These are phyloP conservation scores for Cecidostiba fungosa DNA, from an alignment of 2,888 invertebrate species.

Conservation along the genomic window DNA sequence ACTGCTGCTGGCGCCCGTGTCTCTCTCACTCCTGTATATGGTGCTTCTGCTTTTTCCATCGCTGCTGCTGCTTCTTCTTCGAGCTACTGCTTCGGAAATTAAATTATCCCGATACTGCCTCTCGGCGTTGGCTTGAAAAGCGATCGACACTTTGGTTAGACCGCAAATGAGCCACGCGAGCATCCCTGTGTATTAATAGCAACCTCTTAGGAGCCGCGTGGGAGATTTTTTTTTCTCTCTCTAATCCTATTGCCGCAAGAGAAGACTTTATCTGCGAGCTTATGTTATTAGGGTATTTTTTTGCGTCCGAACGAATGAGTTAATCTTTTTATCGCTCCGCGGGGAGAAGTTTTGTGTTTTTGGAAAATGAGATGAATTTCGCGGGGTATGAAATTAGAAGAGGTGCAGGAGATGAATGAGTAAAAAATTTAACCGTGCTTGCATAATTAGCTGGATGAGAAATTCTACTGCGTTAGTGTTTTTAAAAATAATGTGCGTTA, in stretches of 20 bases:
- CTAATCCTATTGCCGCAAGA: not conserved
- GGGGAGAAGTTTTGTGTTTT: not conserved
- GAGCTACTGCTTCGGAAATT: slow-evolving; percentile 57
- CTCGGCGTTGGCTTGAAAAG: slow-evolving; percentile 12
- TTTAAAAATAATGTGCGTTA: no score
- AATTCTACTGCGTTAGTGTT: no score
- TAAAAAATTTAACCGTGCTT: no score
- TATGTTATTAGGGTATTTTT: no score
- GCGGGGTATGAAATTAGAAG: not conserved
- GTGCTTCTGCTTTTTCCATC: slow-evolving; percentile 34
- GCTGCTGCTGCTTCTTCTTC: slow-evolving; percentile 28
- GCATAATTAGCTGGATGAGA: no score
- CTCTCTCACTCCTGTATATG: no score
- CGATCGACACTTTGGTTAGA: slow-evolving; percentile 35
- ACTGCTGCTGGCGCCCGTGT: slow-evolving; percentile 3
- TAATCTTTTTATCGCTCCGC: not conserved
- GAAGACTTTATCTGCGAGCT: not conserved
- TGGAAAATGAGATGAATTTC: not conserved
- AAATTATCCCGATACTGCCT: slow-evolving; percentile 48
- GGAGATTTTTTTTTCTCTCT: not conserved
- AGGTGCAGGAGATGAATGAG: not conserved
- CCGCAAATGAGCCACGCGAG: slow-evolving; percentile 11
- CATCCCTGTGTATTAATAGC: not conserved
- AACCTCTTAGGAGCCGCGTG: not conserved
- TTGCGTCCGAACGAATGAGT: not conserved